These are phyloP conservation scores for Dryobota labecula DNA, from an alignment of 2,888 invertebrate genomes.

Conservation along the genomic window DNA sequence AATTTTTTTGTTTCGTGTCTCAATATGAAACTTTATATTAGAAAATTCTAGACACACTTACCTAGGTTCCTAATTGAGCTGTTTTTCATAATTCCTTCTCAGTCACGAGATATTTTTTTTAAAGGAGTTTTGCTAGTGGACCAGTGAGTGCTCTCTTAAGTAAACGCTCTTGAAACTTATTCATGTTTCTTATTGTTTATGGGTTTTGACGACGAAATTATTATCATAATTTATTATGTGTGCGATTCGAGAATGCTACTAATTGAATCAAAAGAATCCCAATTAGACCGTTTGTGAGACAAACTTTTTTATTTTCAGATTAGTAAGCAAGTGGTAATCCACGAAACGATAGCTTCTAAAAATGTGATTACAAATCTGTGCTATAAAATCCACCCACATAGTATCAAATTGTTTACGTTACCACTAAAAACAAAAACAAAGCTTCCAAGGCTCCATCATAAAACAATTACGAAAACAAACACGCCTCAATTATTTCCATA, in stretches of 20 bases:
- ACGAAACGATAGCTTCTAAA: background rate
- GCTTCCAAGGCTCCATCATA: slow-evolving; percentile 1
- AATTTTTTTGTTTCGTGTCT: no score
- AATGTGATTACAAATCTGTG: no score
- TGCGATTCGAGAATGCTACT: background rate
- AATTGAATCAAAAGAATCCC: background rate
- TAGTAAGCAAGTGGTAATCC: background rate
- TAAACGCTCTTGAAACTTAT: background rate
- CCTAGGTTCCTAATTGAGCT: no score
- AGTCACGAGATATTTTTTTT: no score
- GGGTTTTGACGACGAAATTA: no score
- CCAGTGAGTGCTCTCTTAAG: no score
- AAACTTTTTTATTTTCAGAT: background rate
- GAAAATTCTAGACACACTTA: no score
- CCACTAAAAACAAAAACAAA: slow-evolving; percentile 1
- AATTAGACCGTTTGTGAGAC: background rate
- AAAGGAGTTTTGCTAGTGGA: no score
- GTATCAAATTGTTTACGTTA: background rate
- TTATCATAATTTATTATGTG: background rate
- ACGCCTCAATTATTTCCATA: slow-evolving; percentile 57
- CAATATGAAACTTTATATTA: no score
- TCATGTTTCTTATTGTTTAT: background rate
- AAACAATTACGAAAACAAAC: slow-evolving; percentile 55
- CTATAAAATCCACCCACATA: no score
- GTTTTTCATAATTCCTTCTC: no score